phyloP scores from a whole-genome alignment of 2,113 vertebrate species.

The Delphinapterus leucas region DNA sequence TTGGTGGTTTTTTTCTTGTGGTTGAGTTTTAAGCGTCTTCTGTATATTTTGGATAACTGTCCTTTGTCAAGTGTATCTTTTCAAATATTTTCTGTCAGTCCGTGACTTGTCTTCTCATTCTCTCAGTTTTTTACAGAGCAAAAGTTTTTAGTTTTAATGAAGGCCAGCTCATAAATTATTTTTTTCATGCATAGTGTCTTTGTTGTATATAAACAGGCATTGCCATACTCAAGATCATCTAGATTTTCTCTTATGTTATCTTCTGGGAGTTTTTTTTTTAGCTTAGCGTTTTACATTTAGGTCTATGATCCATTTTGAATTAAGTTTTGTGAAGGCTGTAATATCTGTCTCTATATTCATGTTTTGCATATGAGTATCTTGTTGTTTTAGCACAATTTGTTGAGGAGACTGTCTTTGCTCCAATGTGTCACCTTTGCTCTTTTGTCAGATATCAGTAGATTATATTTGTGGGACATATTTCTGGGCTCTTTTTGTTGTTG shows the following conservation, averaged over 20 bases:
- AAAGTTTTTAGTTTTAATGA: not conserved
- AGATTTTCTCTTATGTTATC: not conserved
- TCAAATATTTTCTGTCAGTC: not conserved
- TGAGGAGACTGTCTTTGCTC: not conserved
- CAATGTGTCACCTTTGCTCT: not conserved
- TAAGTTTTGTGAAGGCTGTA: not conserved
- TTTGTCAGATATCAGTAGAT: not conserved
- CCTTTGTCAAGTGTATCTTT: not conserved
- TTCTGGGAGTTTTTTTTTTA: not conserved
- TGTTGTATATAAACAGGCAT: not conserved
- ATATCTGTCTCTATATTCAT: not conserved
- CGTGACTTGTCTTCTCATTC: not conserved
- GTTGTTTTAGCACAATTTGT: not conserved
- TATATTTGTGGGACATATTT: not conserved
- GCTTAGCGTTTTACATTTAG: not conserved
- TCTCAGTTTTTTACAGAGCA: not conserved
- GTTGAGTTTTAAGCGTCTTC: not conserved
- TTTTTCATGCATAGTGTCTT: not conserved
- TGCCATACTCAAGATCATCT: not conserved
- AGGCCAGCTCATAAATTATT: not conserved
- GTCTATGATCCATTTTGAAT: not conserved
- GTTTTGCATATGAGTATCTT: not conserved
- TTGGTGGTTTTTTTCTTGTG: not conserved
- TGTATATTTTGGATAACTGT: not conserved
- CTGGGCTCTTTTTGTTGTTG: not conserved